Evolutionary conservation across 1,140 invertebrate species (phyloP).

Genomic region (Hydropsyche tenuis): DNA sequence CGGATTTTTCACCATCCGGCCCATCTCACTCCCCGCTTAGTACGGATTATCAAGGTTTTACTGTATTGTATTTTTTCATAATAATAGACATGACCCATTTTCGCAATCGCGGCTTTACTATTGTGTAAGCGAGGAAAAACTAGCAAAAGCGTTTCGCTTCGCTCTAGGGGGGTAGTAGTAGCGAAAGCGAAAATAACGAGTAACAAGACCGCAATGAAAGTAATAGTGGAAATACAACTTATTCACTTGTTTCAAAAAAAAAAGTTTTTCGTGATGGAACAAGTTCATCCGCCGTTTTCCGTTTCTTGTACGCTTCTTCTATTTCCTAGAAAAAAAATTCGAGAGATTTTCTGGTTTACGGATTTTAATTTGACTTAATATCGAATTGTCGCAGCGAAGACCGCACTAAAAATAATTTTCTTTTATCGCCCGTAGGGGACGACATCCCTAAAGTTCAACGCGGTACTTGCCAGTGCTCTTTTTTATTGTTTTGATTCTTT

Average conservation of each 20-base stretch:
- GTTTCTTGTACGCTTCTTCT: no score
- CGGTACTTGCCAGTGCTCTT: conserved; percentile 5
- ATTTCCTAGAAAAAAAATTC: no score
- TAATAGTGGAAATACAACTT: no score
- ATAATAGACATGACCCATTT: not conserved
- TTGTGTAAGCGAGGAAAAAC: not conserved
- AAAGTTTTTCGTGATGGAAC: no score
- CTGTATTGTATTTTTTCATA: no score
- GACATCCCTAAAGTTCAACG: conserved; percentile 8
- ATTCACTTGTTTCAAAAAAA: no score
- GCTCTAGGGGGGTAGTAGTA: conserved; percentile 10
- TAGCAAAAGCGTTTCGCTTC: conserved; percentile 5
- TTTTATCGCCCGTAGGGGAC: conserved; percentile 17
- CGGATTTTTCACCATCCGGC: no score
- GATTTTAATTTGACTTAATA: conserved; percentile 17
- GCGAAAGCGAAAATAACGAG: not conserved
- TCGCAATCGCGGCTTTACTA: not conserved
- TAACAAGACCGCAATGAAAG: not conserved
- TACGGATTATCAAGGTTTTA: no score
- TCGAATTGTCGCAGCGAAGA: not conserved
- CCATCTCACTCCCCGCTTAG: no score
- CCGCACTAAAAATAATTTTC: conserved; percentile 26
- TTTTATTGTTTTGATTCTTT: conserved; percentile 28
- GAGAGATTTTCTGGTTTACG: not conserved
- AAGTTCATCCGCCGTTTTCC: no score